Evolutionary conservation across 1,140 invertebrate genomes (phyloP), one percentile per base, ranked within the genome.

Genomic region (Wasmannia auropunctata): DNA sequence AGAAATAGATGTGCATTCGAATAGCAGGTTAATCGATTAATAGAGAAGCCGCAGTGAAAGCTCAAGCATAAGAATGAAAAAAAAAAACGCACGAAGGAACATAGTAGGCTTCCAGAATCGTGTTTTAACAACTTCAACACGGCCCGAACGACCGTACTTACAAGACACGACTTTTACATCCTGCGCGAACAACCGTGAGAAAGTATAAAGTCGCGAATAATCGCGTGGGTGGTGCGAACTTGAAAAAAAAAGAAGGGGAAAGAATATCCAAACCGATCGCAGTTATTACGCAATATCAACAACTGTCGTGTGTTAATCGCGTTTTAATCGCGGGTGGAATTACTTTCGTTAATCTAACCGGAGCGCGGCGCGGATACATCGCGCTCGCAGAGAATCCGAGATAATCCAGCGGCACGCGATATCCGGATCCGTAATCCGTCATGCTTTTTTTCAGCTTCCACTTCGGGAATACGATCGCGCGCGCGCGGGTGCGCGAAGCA

Each of bases 281-380:
- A 6, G 10, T 86, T 67, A 86, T 86, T 67, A 67, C 65, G 62
- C 28, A 46, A 40, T 43, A 79, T 80, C 75, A 80, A 80, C 75
- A 80, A 46, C 14, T 22, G 31, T 34, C 74, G 43, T 8, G 63
- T 43, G 37, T 86, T 79, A 86, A 79, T 86, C 84, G 74, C 83
- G 22, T 77, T 80, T 79, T 67, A 67, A 67, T 67, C 37, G 37
- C 74, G 49, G 34, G 34, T 25, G 46, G 62, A 79, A 86, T 86
- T 79, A 86, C 62, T 80, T 77, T 49, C 37, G 58, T 43, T 80
- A 86, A 86, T 86, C 75, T 65, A 67, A 67, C 16, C 46, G 25
- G 14, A 40, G 16, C 70, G 54, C 46, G 25, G 14, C 28, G 16
- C 70, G 54, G 22, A 37, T 16, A 22, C 62, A 51, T 51, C 81